phyloP scores from a whole-genome alignment of 2,113 vertebrate genomes.

The Cochlearius cochlearius region DNA sequence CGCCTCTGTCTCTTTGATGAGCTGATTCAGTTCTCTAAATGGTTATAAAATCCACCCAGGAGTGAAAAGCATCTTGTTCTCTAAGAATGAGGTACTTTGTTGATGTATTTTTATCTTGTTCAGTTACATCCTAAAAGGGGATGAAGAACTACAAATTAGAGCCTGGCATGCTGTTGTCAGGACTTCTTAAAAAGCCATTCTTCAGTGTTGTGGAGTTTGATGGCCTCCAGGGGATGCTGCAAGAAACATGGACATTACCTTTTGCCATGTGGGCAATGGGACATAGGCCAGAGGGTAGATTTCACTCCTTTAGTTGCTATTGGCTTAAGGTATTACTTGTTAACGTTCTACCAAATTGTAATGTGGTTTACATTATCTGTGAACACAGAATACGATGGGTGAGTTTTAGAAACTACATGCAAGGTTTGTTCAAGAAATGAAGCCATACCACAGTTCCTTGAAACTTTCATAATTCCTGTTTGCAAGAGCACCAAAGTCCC shows the following conservation, averaged over 20 bases:
- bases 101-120: background rate
- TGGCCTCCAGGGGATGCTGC: background rate
- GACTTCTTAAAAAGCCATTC: background rate
- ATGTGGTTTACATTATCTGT: background rate
- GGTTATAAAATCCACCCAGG: background rate
- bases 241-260: background rate
- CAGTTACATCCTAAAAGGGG: background rate
- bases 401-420: background rate
- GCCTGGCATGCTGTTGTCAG: background rate
- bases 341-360: background rate
- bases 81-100: background rate
- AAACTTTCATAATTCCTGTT: conserved; percentile 32
- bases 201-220: background rate
- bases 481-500: background rate
- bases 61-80: background rate
- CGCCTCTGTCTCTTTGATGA: background rate
- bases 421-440: background rate
- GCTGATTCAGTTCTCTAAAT: background rate
- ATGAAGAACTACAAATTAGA: background rate
- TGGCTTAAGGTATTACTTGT: background rate
- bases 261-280: background rate
- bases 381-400: background rate
- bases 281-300: background rate
- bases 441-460: background rate
- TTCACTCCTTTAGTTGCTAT: background rate